Evolutionary conservation across 2,888 invertebrate species (phyloP), one percentile per base, ranked within the genome.

Genomic region (Chloroclysta siterata): DNA sequence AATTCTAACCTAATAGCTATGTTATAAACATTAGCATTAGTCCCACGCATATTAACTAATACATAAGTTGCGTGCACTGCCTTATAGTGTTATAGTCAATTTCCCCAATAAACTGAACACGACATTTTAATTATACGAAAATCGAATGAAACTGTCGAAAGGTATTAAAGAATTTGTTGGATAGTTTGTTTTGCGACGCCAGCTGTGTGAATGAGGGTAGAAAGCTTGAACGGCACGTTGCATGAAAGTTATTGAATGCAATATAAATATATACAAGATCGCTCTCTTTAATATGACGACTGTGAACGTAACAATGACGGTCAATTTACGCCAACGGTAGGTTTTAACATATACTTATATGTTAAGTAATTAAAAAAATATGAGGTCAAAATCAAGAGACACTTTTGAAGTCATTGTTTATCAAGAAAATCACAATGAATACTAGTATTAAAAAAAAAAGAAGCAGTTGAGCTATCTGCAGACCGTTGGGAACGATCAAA

Each of bases 141-240:
- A 78, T 66, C 68, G 69, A 70, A 79, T 80, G 67, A 71, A 72
- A 72, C 75, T 76, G 74, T 74, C 76, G 73, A 77, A 77, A 82
- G 74, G 79, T 76, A 79, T 80, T 78, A 84, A 82, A 51, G 33
- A 51, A 48, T 56, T 60, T 56, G 64, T 65, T 52, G 39, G 57
- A 58, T 80, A 80, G 79, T 84, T 80, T 83, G 82, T 83, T 80
- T 82, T 83, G 61, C 72, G 82, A 80, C 82, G 84, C 80, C 88
- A 84, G 87, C 83, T 89, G 87, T 73, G 75, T 53, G 75, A 72
- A 77, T 76, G 72, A 80, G 84, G 84, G 84, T 72, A 51, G 51
- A 14, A 6, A 61, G 52, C 50, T 55, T 55, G 48, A 44, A 15
- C 51, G 36, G 36, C 5, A 44, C 55, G 28, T 52, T 14, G 41